Base-by-base conservation (phyloP, 1,140 invertebrate genomes). In the Aphaenogaster floridana region DNA sequence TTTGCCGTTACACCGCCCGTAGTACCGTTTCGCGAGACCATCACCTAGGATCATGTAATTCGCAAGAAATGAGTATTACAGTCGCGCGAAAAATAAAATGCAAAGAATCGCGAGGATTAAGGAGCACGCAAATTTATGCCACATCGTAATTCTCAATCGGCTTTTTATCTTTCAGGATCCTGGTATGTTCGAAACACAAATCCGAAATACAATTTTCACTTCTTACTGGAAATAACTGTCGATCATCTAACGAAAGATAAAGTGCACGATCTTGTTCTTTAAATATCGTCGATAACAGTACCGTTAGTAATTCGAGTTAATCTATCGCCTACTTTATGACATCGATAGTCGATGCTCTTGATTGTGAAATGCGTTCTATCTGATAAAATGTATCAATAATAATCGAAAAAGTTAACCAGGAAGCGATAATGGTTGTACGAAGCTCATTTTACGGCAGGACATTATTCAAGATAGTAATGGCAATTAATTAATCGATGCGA, bases 401-500 rank as follows among this genome's bases (percentile, higher is more conserved):
- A 64, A 79, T 63, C 42, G 57, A 66, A 79, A 79, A 79, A 66
- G 17, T 13, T 66, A 21, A 79, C 42, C 1, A 66, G 61, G 28
- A 79, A 66, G 21, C 61, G 13, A 71, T 54, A 42, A n/a, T 57
- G 36, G 34, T 15, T 39, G 36, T 81, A 66, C 3, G 6, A 39
- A 88, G 76, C 80, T 74, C 50, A 57, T 45, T 66, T 61, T 83
- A 71, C 36, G 39, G 34, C 50, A 8, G 48, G n/a, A 72, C 85
- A 89, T 89, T 89, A 89, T 61, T 89, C 81, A 74, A 48, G 52
- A 61, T 74, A 45, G 52, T 15, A 76, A 36, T 39, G n/a, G 39
- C 71, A 79, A 89, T 89, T 90, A 89, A 89, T 90, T 87, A 72
- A 89, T 61, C 17, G 15, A 57, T 36, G 48, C 52, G 59, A 2